phyloP scores from a whole-genome alignment of 2,888 invertebrate species.

The Cecidostiba fungosa region DNA sequence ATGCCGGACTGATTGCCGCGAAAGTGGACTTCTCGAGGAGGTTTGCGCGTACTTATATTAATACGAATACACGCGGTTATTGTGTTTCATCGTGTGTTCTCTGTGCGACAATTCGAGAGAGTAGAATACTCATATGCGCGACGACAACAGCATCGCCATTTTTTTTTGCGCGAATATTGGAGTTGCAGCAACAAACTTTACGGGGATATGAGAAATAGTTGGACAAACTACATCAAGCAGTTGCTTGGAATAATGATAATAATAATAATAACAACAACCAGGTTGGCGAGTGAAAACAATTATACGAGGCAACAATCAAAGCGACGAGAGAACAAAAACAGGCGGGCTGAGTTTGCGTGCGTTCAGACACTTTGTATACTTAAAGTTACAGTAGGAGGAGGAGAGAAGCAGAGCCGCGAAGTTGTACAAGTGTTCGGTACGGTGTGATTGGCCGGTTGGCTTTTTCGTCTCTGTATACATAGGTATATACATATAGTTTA shows the following conservation, averaged over 20 bases:
- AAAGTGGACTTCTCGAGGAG: not conserved
- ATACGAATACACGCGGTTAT: not conserved
- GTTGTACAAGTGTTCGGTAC: constrained; percentile 45
- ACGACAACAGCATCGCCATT: no score
- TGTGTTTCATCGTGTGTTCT: no score
- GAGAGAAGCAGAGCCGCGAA: constrained; percentile 4
- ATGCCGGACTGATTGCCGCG: not conserved
- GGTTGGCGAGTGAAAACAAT: no score
- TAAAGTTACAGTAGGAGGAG: constrained; percentile 13
- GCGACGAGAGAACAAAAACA: not conserved
- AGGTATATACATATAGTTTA: not conserved
- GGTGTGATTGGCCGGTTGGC: constrained; percentile 29
- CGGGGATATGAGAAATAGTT: not conserved
- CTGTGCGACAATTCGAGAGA: no score
- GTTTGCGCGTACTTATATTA: no score
- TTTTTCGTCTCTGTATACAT: constrained; percentile 7
- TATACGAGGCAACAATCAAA: not conserved
- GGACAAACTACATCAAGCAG: not conserved
- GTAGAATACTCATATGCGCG: no score
- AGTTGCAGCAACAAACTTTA: no score
- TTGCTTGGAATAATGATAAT: not conserved
- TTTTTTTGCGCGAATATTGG: no score
- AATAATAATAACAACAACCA: not conserved
- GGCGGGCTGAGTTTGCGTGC: constrained; percentile 8
- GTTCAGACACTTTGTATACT: constrained; percentile 43